Conservation (phyloP, 1,140 invertebrate genomes). For the Colletes gigas region DNA sequence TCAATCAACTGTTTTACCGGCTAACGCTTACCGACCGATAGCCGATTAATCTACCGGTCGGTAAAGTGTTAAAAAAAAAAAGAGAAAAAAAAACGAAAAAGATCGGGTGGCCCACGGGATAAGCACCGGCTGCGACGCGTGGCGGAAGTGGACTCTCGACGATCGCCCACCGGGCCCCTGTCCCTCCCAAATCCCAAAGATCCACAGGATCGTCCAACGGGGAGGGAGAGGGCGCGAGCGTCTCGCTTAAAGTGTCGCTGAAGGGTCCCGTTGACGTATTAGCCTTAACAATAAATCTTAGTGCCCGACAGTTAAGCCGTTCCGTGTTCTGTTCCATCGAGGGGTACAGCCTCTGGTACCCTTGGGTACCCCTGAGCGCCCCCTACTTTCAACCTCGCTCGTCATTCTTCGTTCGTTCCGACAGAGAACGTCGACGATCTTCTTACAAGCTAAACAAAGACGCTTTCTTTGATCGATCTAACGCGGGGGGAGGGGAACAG, state of each 20-base stretch:
- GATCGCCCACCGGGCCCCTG: slow-evolving; percentile 3
- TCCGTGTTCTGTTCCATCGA: not conserved
- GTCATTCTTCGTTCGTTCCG: not conserved
- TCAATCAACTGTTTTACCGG: no score
- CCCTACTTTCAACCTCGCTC: slow-evolving; percentile 36
- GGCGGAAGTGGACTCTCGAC: not conserved
- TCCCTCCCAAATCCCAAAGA: not conserved
- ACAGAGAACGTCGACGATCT: slow-evolving; percentile 6
- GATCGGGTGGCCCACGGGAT: slow-evolving; percentile 16
- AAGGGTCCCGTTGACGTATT: slow-evolving; percentile 68
- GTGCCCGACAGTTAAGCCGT: slow-evolving; percentile 16
- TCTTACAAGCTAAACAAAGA: slow-evolving; percentile 7
- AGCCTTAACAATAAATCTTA: slow-evolving; percentile 38
- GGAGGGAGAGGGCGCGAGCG: slow-evolving; percentile 53
- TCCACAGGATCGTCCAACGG: not conserved
- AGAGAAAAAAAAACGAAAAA: slow-evolving; percentile 29
- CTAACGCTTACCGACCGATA: no score
- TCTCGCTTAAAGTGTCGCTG: slow-evolving; percentile 63
- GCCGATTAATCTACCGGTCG: no score
- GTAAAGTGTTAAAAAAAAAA: no score
- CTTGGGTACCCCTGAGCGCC: slow-evolving; percentile 15
- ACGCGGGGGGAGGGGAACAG: not conserved
- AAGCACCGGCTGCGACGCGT: slow-evolving; percentile 10
- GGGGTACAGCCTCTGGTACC: not conserved
- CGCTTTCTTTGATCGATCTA: not conserved